A percentile compares a stretch with the other conserved stretches of the same genome.
These are phyloP conservation scores for Chitala chitala DNA, from an alignment of 2,113 vertebrate genomes.

Conservation along the genomic window DNA sequence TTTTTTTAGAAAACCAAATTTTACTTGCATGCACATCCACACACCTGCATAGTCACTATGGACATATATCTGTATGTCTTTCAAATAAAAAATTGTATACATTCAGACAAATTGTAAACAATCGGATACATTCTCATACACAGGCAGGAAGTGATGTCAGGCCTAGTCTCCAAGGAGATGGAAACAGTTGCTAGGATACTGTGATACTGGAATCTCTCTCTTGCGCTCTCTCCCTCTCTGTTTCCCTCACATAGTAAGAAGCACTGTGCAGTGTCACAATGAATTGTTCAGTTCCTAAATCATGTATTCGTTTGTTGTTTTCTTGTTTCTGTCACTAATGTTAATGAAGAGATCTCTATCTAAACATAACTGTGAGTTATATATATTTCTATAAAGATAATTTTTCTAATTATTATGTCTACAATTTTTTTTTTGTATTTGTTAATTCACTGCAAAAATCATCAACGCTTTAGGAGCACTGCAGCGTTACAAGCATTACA, in stretches of 20 bases:
- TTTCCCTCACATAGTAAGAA: constrained; percentile 32
- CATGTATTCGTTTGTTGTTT: constrained; percentile 44
- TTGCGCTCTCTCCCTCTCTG: constrained; percentile 12
- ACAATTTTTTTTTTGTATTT: not conserved
- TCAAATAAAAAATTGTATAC: constrained; percentile 20
- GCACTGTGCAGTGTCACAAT: constrained; percentile 45
- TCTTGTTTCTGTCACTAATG: constrained; percentile 45
- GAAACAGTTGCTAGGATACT: constrained; percentile 74
- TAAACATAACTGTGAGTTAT: not conserved
- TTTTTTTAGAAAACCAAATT: not conserved
- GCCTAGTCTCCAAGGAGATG: constrained; percentile 71
- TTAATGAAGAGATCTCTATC: constrained; percentile 38
- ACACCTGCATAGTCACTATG: constrained; percentile 18
- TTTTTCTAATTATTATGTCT: not conserved
- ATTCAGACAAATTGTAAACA: constrained; percentile 50
- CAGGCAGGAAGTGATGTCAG: constrained; percentile 70
- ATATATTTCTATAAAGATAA: not conserved
- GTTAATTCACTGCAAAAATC: not conserved
- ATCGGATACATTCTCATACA: constrained; percentile 62
- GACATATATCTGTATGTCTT: not conserved
- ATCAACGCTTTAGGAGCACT: not conserved
- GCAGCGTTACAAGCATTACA: not conserved
- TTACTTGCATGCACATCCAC: not conserved
- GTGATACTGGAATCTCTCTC: constrained; percentile 64
- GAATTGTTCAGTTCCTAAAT: constrained; percentile 51